phyloP scores from a whole-genome alignment of 2,888 invertebrate species.

The Lysandra coridon region DNA sequence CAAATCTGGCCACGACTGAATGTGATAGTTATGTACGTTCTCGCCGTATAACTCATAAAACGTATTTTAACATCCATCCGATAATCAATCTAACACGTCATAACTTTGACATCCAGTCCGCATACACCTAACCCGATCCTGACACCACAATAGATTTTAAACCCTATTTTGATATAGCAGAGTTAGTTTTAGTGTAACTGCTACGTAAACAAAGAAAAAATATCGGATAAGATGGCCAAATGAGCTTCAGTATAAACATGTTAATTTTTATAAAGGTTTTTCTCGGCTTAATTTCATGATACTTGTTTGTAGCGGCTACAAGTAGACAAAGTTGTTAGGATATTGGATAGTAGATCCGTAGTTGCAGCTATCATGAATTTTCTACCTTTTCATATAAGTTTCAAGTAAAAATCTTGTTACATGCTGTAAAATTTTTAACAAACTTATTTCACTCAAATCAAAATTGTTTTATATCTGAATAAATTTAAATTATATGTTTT shows the following conservation, averaged over 20 bases:
- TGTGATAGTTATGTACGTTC: conserved; percentile 68
- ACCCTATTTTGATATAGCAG: conserved; percentile 45
- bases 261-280: conserved; percentile 76
- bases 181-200: conserved; percentile 42
- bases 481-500: no score
- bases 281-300: conserved; percentile 45
- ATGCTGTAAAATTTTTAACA: no score
- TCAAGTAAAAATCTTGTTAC: no score
- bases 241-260: conserved; percentile 77
- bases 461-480: no score
- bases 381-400: no score
- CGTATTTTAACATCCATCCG: conserved; percentile 81
- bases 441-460: no score
- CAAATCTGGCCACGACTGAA: conserved; percentile 62
- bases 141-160: conserved; percentile 45
- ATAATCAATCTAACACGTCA: conserved; percentile 82
- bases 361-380: background rate
- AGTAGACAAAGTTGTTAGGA: background rate
- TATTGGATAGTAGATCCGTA: background rate
- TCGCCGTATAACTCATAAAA: conserved; percentile 77
- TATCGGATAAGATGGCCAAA: conserved; percentile 64
- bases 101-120: conserved; percentile 79
- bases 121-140: conserved; percentile 61
- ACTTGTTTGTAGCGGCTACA: background rate
- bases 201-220: conserved; percentile 57